Evolutionary conservation across 2,113 vertebrate species (phyloP).

Genomic region (Pardalotus punctatus): DNA sequence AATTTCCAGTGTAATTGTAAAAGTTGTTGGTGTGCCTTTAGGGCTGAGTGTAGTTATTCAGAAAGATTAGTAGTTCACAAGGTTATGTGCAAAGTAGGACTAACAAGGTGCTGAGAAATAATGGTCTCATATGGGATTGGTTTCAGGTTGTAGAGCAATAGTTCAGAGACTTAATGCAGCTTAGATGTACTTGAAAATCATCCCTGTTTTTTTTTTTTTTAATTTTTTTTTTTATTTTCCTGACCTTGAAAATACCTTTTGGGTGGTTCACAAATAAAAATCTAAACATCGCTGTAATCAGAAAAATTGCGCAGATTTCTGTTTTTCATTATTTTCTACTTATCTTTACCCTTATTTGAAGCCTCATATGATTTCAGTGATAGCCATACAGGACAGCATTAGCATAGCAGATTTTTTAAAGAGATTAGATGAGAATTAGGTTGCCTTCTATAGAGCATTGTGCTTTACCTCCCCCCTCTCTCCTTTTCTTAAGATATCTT

Average conservation of each 20-base stretch:
- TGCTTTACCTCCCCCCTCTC: background rate
- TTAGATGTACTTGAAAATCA: constrained; percentile 45
- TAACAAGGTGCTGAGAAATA: constrained; percentile 63
- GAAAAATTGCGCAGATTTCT: background rate
- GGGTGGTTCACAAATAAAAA: constrained; percentile 5
- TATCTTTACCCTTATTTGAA: background rate
- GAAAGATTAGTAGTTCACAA: constrained; percentile 26
- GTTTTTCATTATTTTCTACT: constrained; percentile 9
- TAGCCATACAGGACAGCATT: background rate
- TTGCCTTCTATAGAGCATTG: background rate
- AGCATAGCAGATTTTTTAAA: constrained; percentile 8
- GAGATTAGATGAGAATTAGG: constrained; percentile 19
- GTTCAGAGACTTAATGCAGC: constrained; percentile 32
- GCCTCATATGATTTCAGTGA: background rate
- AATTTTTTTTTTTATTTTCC: background rate
- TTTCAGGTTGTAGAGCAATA: background rate
- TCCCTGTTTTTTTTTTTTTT: background rate
- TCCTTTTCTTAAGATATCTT: background rate
- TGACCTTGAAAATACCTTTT: constrained; percentile 50
- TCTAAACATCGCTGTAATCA: constrained; percentile 15
- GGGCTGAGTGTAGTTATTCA: constrained; percentile 2
- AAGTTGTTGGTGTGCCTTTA: background rate
- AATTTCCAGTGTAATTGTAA: constrained; percentile 44
- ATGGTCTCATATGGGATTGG: constrained; percentile 38
- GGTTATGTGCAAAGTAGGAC: constrained; percentile 49